Percentiles rank a stretch among this genome's conserved stretches.
Conservation (phyloP, 1,140 invertebrate genomes). For the Spodoptera frugiperda region DNA sequence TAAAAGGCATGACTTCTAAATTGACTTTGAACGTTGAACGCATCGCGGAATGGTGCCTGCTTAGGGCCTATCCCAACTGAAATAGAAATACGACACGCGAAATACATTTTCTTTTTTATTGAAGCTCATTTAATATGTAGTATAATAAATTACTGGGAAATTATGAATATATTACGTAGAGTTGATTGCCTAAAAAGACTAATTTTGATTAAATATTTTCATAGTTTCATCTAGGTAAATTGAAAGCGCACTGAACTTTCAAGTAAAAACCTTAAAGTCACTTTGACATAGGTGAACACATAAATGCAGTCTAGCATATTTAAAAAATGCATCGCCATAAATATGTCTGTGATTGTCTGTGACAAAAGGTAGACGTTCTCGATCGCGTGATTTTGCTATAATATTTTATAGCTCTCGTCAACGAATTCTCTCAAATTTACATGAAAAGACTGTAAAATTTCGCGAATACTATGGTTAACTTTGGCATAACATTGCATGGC, state of each 20-base stretch:
- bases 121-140: not conserved
- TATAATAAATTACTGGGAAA: no score
- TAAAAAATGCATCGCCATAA: conserved; percentile 15
- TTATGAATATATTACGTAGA: no score
- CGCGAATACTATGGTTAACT: conserved; percentile 49
- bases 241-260: not conserved
- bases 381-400: conserved; percentile 52
- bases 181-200: no score
- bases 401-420: conserved; percentile 48
- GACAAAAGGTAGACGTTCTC: conserved; percentile 46
- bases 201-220: no score
- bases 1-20: conserved; percentile 17
- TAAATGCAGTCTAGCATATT: not conserved
- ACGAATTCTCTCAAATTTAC: conserved; percentile 58
- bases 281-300: not conserved
- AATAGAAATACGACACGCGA: conserved; percentile 40
- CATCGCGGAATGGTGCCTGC: conserved; percentile 40
- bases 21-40: conserved; percentile 31
- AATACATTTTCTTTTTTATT: not conserved
- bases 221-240: not conserved
- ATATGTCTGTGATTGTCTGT: conserved; percentile 27
- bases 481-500: conserved; percentile 53
- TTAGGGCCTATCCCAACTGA: conserved; percentile 37
- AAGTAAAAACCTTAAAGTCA: not conserved
- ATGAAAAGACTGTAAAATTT: conserved; percentile 60